Evolutionary conservation across 2,113 vertebrate species (phyloP).

Genomic region (Cercocebus atys): DNA sequence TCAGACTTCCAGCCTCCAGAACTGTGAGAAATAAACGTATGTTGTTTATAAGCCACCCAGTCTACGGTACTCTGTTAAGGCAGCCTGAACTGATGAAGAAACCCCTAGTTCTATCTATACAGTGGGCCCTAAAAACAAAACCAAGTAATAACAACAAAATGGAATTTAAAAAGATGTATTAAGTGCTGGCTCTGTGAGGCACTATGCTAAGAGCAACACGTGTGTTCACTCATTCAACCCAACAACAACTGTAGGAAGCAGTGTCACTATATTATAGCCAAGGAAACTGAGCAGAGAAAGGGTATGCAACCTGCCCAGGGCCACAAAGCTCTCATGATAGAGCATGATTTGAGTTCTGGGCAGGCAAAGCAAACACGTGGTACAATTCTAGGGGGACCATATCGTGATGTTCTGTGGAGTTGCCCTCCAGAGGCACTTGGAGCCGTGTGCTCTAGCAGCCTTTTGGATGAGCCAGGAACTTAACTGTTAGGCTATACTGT

Average conservation of each 20-base stretch:
- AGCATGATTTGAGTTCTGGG: neutral
- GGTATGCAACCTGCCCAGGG: neutral
- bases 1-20: neutral
- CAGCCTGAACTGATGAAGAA: neutral
- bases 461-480: neutral
- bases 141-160: neutral
- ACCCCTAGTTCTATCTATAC: neutral
- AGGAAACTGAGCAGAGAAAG: neutral
- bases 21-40: neutral
- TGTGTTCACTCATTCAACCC: neutral
- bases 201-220: neutral
- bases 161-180: neutral
- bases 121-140: neutral
- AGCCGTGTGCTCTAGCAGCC: fast-evolving
- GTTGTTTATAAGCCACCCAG: neutral
- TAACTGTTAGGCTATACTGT: neutral
- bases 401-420: fast-evolving
- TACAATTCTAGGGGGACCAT: neutral
- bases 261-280: neutral
- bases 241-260: neutral
- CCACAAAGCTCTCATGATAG: neutral
- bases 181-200: neutral
- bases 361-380: neutral
- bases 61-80: neutral
- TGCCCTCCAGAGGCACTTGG: neutral